A percentile compares a stretch with the other conserved stretches of the same genome.
Conservation (phyloP, 37 sponge, comb jelly and placozoan genomes). For the Ianthella basta region DNA sequence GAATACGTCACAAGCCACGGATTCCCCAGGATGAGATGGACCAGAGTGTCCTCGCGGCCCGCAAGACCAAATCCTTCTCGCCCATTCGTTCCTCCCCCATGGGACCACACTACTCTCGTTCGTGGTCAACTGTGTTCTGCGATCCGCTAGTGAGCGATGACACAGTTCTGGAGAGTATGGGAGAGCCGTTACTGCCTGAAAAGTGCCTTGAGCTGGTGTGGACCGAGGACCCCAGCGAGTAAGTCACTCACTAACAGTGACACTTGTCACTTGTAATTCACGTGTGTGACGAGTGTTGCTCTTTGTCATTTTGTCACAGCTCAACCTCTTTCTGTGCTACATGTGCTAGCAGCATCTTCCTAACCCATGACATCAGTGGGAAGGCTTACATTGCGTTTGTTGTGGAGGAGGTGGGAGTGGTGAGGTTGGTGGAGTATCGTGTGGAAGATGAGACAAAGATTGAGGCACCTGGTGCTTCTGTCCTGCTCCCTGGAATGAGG, state of each 20-base stretch:
- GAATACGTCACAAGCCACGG: neutral
- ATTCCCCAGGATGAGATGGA: neutral
- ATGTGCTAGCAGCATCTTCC: conserved; percentile 2
- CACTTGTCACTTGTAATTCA: too few species aligned
- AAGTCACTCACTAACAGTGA: neutral
- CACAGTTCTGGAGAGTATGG: conserved; percentile 40
- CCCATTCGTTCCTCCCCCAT: conserved; percentile 60
- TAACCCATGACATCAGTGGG: conserved; percentile 6
- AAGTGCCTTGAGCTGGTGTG: conserved; percentile 60
- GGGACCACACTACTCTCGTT: conserved; percentile 53
- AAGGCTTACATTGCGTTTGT: conserved; percentile 13
- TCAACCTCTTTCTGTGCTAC: neutral
- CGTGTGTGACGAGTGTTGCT: neutral
- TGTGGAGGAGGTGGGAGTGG: neutral
- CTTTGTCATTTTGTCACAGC: neutral
- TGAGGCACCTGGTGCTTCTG: neutral
- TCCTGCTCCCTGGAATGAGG: neutral
- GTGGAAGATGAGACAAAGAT: neutral
- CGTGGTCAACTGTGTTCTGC: conserved; percentile 74
- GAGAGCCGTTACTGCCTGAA: conserved; percentile 69
- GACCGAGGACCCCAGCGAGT: conserved; percentile 21
- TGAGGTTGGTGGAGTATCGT: neutral
- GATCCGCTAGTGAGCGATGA: conserved; percentile 46
- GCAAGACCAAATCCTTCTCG: conserved; percentile 63
- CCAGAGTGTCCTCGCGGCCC: neutral